Conservation (phyloP, 2,797 vertebrate genomes). For the Loris lydekkerianus region DNA sequence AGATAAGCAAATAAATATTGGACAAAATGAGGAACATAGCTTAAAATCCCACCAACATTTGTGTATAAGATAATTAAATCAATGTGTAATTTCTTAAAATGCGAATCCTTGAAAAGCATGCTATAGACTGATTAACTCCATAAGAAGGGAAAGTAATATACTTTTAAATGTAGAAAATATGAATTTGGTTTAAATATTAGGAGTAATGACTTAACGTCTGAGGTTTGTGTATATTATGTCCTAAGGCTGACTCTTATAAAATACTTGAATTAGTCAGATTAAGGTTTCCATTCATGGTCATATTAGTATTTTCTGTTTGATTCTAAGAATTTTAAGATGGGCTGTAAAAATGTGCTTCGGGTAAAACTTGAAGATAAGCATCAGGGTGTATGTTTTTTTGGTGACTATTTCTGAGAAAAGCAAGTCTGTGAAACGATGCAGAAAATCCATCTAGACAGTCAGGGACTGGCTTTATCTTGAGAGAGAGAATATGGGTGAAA, state of each 20-base stretch:
- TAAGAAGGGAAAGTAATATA: slow-evolving; percentile 21
- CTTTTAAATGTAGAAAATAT: slow-evolving; percentile 50
- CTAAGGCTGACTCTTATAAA: slow-evolving; percentile 67
- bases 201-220: slow-evolving; percentile 4
- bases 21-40: background rate
- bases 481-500: background rate
- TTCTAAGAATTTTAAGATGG: slow-evolving; percentile 83
- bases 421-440: slow-evolving; percentile 76
- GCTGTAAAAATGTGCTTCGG: slow-evolving; percentile 82
- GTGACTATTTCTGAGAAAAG: slow-evolving; percentile 74
- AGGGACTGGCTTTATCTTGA: slow-evolving; percentile 60
- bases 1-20: slow-evolving; percentile 28
- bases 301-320: slow-evolving; percentile 72
- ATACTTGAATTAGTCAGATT: slow-evolving; percentile 62
- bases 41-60: background rate
- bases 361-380: slow-evolving; percentile 82
- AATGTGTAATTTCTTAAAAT: slow-evolving; percentile 41
- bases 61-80: slow-evolving; percentile 5
- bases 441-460: slow-evolving; percentile 79
- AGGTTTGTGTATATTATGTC: slow-evolving; percentile 61
- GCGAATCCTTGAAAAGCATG: slow-evolving; percentile 37
- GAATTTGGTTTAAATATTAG: slow-evolving; percentile 28
- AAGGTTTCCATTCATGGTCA: slow-evolving; percentile 56
- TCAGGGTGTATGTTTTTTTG: slow-evolving; percentile 54
- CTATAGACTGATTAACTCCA: background rate